Conservation (phyloP, 2,888 invertebrate species). For the Dasypogon diadema region DNA sequence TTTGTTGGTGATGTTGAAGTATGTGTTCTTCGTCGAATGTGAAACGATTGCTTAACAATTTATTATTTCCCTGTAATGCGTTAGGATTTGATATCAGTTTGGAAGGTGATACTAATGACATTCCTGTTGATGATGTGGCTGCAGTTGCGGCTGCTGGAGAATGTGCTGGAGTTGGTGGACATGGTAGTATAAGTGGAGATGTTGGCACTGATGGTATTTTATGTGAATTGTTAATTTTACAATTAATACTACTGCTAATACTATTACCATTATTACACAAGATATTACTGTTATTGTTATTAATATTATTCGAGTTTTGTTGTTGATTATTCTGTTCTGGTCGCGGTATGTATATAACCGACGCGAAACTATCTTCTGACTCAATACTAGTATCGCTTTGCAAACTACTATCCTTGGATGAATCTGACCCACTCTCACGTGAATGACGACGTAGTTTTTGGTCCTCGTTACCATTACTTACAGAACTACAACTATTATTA, state of each 20-base stretch:
- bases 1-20: slow-evolving; percentile 65
- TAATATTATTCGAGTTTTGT: slow-evolving; percentile 20
- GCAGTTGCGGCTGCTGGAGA: slow-evolving; percentile 65
- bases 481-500: slow-evolving; percentile 58
- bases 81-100: slow-evolving; percentile 18
- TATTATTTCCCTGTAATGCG: slow-evolving; percentile 46
- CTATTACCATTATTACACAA: slow-evolving; percentile 49
- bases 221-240: slow-evolving; percentile 57
- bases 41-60: slow-evolving; percentile 58
- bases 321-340: slow-evolving; percentile 70
- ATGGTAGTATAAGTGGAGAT: slow-evolving; percentile 73
- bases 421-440: slow-evolving; percentile 89
- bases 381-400: slow-evolving; percentile 95
- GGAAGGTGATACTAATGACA: slow-evolving; percentile 44
- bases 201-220: slow-evolving; percentile 80
- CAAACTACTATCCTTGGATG: slow-evolving; percentile 88
- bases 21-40: slow-evolving; percentile 64
- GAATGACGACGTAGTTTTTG: slow-evolving; percentile 79
- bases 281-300: slow-evolving; percentile 53
- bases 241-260: slow-evolving; percentile 53
- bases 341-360: slow-evolving; percentile 91
- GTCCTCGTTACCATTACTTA: slow-evolving; percentile 67
- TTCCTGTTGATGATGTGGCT: slow-evolving; percentile 43
- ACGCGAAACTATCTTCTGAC: slow-evolving; percentile 93
- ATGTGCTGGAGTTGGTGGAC: slow-evolving; percentile 68